Conservation (phyloP, 1,140 invertebrate genomes). For the Pomacea maculata region DNA sequence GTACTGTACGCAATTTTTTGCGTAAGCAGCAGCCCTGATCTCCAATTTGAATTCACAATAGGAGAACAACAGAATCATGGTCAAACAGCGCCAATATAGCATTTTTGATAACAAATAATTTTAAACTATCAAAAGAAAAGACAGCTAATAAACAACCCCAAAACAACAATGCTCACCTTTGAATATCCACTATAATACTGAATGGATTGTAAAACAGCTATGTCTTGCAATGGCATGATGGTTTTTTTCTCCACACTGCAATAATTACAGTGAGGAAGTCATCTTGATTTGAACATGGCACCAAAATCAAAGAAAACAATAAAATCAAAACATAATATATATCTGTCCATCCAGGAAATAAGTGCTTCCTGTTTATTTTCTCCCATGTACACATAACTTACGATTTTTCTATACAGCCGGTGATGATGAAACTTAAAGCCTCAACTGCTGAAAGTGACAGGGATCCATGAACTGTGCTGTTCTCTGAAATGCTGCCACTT, state of each 20-base stretch:
- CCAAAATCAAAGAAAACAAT: no score
- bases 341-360: no score
- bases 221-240: constrained; percentile 51
- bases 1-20: no score
- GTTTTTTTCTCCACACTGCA: constrained; percentile 35
- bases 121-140: neutral
- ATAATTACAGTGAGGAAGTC: neutral
- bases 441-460: constrained; percentile 54
- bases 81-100: no score
- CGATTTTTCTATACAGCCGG: constrained; percentile 57
- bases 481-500: neutral
- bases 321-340: neutral
- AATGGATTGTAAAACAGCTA: constrained; percentile 50
- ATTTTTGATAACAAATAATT: no score
- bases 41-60: no score
- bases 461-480: constrained; percentile 26
- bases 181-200: constrained; percentile 57
- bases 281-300: neutral
- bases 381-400: constrained; percentile 6
- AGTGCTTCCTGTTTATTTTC: neutral
- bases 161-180: constrained; percentile 42
- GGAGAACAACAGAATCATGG: no score
- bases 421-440: constrained; percentile 59
- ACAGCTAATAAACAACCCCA: neutral
- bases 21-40: no score